Evolutionary conservation across 1,140 invertebrate genomes (phyloP).

Genomic region (Arion vulgaris): DNA sequence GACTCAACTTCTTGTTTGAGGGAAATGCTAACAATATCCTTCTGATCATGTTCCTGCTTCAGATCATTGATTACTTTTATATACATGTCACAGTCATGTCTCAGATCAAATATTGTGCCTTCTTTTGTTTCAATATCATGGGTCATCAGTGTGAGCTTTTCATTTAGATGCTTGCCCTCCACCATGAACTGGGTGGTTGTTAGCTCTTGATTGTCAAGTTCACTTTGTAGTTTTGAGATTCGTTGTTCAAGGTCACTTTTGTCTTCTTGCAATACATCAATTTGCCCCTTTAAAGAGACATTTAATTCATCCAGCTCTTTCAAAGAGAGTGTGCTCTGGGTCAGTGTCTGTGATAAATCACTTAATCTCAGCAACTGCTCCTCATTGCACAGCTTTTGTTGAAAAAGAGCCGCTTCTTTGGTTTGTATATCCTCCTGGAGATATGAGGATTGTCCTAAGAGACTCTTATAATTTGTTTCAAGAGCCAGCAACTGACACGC

Average conservation of each 20-base stretch:
- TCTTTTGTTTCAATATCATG: conserved; percentile 27
- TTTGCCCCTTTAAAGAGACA: not conserved
- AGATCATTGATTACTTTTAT: conserved; percentile 44
- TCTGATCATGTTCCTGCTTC: conserved; percentile 42
- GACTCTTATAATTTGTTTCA: not conserved
- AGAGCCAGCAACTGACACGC: not conserved
- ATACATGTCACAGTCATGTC: conserved; percentile 42
- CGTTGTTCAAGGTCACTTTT: not conserved
- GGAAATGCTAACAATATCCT: conserved; percentile 28
- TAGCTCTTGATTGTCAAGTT: not conserved
- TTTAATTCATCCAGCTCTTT: not conserved
- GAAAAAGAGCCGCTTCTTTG: not conserved
- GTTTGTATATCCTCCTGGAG: not conserved
- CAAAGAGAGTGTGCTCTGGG: not conserved
- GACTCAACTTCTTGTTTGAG: conserved; percentile 36
- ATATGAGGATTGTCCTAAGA: not conserved
- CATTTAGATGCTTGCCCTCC: conserved; percentile 24
- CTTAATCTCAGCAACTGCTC: not conserved
- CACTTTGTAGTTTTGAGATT: conserved; percentile 1
- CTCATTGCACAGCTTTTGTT: not conserved
- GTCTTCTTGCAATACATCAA: not conserved
- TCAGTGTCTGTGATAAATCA: not conserved
- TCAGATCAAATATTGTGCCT: not conserved
- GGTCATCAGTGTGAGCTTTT: conserved; percentile 11
- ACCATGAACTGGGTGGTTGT: conserved; percentile 7